These are phyloP conservation scores for Beroe ovata DNA, from an alignment of 37 sponge, comb jelly and placozoan genomes.

Conservation along the genomic window DNA sequence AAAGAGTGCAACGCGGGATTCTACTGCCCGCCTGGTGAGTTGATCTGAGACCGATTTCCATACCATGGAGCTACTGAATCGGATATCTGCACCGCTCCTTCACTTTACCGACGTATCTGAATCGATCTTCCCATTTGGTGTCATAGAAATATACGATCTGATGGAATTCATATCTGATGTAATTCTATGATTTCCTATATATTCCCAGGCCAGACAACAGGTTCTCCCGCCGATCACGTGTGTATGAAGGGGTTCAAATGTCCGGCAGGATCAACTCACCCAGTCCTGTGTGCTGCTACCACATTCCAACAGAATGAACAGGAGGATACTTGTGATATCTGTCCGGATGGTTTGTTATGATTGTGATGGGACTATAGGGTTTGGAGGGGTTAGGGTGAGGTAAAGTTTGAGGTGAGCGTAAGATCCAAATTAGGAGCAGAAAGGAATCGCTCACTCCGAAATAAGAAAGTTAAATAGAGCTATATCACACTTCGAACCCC, in stretches of 20 bases:
- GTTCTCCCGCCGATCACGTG: background rate
- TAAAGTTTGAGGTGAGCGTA: background rate
- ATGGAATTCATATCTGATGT: too few species aligned
- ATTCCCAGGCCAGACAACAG: slow-evolving; percentile 2
- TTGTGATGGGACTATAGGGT: background rate
- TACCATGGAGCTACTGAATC: too few species aligned
- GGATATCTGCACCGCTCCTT: too few species aligned
- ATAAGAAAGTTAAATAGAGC: too few species aligned
- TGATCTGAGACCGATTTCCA: background rate
- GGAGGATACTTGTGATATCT: background rate
- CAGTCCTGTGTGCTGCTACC: slow-evolving; percentile 16
- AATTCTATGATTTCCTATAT: too few species aligned
- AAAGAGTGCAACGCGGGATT: slow-evolving; percentile 39
- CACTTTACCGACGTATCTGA: too few species aligned
- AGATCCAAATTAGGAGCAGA: too few species aligned
- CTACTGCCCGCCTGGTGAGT: slow-evolving; percentile 68
- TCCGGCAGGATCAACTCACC: slow-evolving; percentile 30
- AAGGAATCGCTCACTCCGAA: too few species aligned
- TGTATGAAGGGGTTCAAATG: slow-evolving; percentile 55
- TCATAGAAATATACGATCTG: too few species aligned
- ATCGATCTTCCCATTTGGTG: too few species aligned
- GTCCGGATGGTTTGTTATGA: slow-evolving; percentile 32
- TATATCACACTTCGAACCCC: too few species aligned
- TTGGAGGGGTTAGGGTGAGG: background rate
- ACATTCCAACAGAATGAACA: background rate